phyloP scores from a whole-genome alignment of 2,888 invertebrate species.

The Ceriagrion tenellum region DNA sequence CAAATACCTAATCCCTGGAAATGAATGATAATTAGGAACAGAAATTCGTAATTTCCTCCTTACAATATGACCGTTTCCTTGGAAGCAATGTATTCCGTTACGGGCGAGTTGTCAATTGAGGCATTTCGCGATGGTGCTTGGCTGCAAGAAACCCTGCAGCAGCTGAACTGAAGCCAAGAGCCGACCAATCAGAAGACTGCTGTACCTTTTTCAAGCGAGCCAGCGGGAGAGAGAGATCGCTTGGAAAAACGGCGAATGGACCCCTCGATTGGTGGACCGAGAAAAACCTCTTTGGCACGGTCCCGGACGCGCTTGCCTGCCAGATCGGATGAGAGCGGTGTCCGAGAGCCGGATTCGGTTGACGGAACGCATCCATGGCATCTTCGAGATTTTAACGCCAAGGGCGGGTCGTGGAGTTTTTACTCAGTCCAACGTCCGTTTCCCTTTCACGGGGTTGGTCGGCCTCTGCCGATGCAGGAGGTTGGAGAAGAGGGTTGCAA shows the following conservation, averaged over 20 bases:
- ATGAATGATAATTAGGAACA: no score
- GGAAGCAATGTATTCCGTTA: no score
- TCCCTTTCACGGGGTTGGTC: neutral
- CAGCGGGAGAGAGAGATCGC: neutral
- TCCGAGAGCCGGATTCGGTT: neutral
- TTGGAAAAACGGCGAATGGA: neutral
- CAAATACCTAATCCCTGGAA: no score
- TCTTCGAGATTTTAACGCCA: neutral
- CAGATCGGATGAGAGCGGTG: neutral
- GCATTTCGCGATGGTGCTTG: no score
- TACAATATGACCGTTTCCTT: no score
- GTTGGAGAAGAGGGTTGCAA: neutral
- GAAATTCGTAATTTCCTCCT: no score
- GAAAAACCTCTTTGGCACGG: neutral
- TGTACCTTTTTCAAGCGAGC: neutral
- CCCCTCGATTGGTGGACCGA: neutral
- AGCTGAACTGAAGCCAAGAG: neutral
- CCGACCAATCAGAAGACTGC: neutral
- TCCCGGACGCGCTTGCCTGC: neutral
- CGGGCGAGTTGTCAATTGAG: no score
- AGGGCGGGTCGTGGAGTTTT: neutral
- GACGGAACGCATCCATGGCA: neutral
- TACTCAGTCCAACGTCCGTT: neutral
- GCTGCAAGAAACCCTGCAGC: no score
- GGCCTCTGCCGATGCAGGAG: neutral